These are phyloP conservation scores for Melanotus villosus DNA, from an alignment of 2,888 invertebrate species.

Conservation along the genomic window DNA sequence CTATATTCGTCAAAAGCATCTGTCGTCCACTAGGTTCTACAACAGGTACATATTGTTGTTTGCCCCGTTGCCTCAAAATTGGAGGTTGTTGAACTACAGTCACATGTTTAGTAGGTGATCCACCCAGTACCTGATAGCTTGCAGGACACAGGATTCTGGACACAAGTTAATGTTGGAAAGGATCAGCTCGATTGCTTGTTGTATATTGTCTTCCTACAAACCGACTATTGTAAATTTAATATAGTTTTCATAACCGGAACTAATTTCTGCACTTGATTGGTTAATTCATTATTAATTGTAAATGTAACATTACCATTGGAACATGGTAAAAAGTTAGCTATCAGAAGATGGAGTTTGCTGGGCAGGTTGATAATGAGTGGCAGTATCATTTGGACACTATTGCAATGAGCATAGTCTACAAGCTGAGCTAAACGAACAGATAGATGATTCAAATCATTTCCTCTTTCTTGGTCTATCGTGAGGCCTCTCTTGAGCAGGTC, in stretches of 20 bases:
- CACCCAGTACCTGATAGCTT: constrained; percentile 83
- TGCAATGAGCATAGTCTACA: constrained; percentile 96
- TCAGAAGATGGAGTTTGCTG: constrained; percentile 71
- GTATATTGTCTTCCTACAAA: constrained; percentile 80
- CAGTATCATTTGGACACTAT: constrained; percentile 94
- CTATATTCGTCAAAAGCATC: constrained; percentile 83
- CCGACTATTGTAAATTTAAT: constrained; percentile 84
- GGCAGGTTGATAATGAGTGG: constrained; percentile 70
- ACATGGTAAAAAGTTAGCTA: constrained; percentile 83
- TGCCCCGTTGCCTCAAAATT: constrained; percentile 85
- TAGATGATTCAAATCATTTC: constrained; percentile 95
- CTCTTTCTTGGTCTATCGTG: constrained; percentile 97
- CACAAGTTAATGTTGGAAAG: constrained; percentile 92
- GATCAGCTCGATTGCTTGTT: constrained; percentile 78
- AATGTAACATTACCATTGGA: constrained; percentile 90
- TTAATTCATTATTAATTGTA: constrained; percentile 92
- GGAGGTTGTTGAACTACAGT: constrained; percentile 82
- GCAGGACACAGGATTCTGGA: constrained; percentile 95
- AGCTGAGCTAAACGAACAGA: constrained; percentile 95
- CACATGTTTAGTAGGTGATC: constrained; percentile 79
- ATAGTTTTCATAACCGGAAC: constrained; percentile 85
- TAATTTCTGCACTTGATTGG: constrained; percentile 80
- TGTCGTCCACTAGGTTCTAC: constrained; percentile 88
- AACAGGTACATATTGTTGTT: constrained; percentile 94
- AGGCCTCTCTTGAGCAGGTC: constrained; percentile 98